These are phyloP conservation scores for Sebastes hopkinsi DNA, from an alignment of 2,797 vertebrate genomes.

Conservation along the genomic window DNA sequence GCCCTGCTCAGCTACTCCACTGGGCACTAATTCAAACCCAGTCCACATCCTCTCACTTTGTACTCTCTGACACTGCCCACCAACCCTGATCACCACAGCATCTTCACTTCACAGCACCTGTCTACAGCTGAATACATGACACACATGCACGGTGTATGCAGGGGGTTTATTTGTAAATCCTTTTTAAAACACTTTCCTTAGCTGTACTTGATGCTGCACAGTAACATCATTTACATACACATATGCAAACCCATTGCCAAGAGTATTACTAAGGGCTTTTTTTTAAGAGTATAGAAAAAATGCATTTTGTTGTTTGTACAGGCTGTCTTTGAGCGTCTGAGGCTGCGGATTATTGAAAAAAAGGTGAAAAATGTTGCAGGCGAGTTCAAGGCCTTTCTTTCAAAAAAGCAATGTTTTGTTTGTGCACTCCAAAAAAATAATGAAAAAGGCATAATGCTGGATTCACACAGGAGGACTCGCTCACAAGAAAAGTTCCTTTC, in stretches of 20 bases:
- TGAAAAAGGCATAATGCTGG: background rate
- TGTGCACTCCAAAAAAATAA: constrained; percentile 5
- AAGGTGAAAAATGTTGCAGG: background rate
- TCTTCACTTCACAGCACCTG: constrained; percentile 37
- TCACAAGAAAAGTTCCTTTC: constrained; percentile 4
- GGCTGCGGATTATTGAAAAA: constrained; percentile 1
- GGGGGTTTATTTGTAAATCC: background rate
- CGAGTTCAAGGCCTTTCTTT: constrained; percentile 5
- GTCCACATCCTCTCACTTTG: constrained; percentile 64
- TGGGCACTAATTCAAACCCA: constrained; percentile 63
- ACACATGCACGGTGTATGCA: background rate
- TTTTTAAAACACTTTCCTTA: background rate
- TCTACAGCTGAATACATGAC: background rate
- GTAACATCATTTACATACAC: constrained; percentile 9
- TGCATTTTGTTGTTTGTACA: constrained; percentile 15
- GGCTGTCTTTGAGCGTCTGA: constrained; percentile 5
- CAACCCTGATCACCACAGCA: constrained; percentile 49
- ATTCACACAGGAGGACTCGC: background rate
- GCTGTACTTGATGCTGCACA: background rate
- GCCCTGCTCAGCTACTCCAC: constrained; percentile 42
- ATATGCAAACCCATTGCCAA: constrained; percentile 8
- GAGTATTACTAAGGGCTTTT: constrained; percentile 2
- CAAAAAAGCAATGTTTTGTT: background rate
- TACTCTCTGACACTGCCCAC: constrained; percentile 51
- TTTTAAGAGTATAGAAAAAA: background rate